Evolutionary conservation across 2,888 invertebrate genomes (phyloP).

Genomic region (Cyclophora albipunctata): DNA sequence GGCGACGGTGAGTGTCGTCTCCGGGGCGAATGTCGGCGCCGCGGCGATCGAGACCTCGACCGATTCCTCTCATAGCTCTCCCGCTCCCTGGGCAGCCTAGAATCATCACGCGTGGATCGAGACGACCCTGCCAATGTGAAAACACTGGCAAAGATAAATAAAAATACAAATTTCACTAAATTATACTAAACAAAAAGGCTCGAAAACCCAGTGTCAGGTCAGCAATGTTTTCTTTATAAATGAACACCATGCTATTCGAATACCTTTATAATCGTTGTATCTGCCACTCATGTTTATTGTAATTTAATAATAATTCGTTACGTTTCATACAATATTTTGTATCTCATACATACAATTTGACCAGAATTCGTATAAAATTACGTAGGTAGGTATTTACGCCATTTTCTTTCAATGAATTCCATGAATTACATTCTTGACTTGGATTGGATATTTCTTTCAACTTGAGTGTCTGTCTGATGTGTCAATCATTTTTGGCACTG

Average conservation of each 20-base stretch:
- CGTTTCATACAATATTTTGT: too few relatives aligned
- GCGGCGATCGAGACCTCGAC: constrained; percentile 42
- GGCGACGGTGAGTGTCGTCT: constrained; percentile 19
- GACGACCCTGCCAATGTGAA: constrained; percentile 83
- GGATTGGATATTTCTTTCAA: too few relatives aligned
- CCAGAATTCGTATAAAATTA: too few relatives aligned
- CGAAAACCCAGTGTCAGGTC: constrained; percentile 5
- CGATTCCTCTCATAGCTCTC: constrained; percentile 32
- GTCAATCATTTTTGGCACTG: too few relatives aligned
- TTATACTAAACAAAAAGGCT: constrained; percentile 16
- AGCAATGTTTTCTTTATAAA: constrained; percentile 1
- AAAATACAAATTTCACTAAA: constrained; percentile 48
- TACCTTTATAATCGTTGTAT: constrained; percentile 28
- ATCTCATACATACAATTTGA: too few relatives aligned
- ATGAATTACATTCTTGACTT: too few relatives aligned
- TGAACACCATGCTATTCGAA: constrained; percentile 19
- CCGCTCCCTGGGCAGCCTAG: constrained; percentile 48
- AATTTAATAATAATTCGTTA: not conserved
- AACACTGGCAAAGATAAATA: constrained; percentile 83
- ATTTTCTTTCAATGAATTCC: too few relatives aligned
- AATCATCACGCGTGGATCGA: constrained; percentile 74
- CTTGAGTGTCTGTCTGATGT: too few relatives aligned
- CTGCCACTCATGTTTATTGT: constrained; percentile 24
- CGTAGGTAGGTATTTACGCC: too few relatives aligned
- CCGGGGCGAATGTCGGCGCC: constrained; percentile 30